Base-by-base conservation (phyloP, 2,888 invertebrate species). In the Monopis laevigella region DNA sequence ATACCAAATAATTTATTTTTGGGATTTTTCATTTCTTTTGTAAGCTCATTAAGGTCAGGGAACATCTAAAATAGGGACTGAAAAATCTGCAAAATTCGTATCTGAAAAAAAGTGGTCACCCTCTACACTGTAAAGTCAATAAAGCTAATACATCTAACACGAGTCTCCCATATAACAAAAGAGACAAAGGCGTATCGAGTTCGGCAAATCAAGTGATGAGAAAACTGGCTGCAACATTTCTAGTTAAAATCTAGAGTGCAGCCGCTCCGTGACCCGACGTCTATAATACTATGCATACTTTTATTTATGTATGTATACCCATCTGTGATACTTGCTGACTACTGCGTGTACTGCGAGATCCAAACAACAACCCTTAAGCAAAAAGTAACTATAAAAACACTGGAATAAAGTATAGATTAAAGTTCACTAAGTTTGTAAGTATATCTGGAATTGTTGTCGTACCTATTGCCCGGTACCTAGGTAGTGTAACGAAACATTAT, bases 401-500 rank as follows among this genome's bases (percentile, higher is more conserved):
- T 3, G 2, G 6, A 6, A 27, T 27, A 27, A 27, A 11, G 6
- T 11, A n/a, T 11, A 27, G 11, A 3, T 27, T 27, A 6, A 27
- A 10, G 10, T 2, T 27, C 3, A 29, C 12, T 7, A 13, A 3
- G 12, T 29, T 29, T 12, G 12, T 3, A 13, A 29, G 14, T 14
- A 29, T 13, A 10, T 10, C 14, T 13, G 12, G 29, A 13, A 13
- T 7, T 6, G 3, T 29, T 11, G 13, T 7, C 29, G 11, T 29
- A 29, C 14, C 29, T 29, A 29, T 29, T 2, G 2, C 29, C 14
- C 11, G 10, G 14, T 29, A 29, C 13, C 14, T 29, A 29, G 29
- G 2, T 29, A 18, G 17, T 21, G 19, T 12, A 36, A 18, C 36
- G 35, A 13, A 24, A 27, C 42, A 72, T 73, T 63, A 73, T 69